These are phyloP conservation scores for Stichopus horrens DNA, from an alignment of 53 echinoderm and acorn worm species.

Conservation along the genomic window DNA sequence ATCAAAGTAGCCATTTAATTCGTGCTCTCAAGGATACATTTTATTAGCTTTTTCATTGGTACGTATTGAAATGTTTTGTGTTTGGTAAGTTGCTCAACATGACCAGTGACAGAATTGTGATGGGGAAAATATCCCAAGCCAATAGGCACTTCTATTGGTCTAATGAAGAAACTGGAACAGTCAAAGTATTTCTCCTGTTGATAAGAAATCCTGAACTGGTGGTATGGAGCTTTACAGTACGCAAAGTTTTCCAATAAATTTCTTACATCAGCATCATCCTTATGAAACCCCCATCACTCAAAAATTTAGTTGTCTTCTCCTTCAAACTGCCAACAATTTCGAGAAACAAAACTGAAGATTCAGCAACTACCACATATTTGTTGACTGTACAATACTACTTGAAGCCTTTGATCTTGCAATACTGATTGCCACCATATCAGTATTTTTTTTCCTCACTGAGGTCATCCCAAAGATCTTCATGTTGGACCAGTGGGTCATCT, in stretches of 20 bases:
- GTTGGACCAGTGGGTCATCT: no score
- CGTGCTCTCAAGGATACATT: constrained; percentile 53
- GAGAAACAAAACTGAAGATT: neutral
- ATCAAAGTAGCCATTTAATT: constrained; percentile 10
- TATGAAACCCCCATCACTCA: neutral
- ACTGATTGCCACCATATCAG: constrained; percentile 10
- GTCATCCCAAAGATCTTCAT: no score
- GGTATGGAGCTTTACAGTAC: neutral
- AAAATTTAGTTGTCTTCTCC: neutral
- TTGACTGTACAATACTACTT: constrained; percentile 32
- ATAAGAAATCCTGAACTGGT: neutral
- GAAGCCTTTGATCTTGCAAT: constrained; percentile 7
- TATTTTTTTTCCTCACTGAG: neutral
- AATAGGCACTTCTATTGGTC: constrained; percentile 13
- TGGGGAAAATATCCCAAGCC: constrained; percentile 12
- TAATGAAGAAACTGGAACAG: neutral
- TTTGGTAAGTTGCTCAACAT: constrained; percentile 49
- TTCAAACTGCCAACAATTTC: neutral
- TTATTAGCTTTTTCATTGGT: constrained; percentile 49
- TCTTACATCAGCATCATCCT: constrained; percentile 14
- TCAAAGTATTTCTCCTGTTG: constrained; percentile 12
- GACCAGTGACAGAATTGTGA: neutral
- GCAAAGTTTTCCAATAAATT: neutral
- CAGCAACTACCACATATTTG: no score
- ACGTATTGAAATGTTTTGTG: constrained; percentile 58